Conservation (phyloP, 2,113 vertebrate species). For the Thermophis baileyi region DNA sequence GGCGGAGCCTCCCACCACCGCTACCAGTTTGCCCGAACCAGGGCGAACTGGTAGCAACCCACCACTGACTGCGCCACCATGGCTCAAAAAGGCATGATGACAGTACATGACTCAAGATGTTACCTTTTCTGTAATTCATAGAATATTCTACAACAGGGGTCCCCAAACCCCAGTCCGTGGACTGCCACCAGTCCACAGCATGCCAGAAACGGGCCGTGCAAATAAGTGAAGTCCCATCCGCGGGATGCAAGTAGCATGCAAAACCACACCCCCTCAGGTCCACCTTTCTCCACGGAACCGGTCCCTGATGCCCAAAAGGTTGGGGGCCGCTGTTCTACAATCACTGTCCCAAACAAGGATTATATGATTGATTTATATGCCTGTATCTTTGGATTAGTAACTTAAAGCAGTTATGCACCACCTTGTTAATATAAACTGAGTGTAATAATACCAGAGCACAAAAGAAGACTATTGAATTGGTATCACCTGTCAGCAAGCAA, state of each 20-base stretch:
- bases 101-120: neutral
- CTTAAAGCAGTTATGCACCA: neutral
- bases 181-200: no score
- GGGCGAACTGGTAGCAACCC: no score
- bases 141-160: no score
- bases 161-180: accelerated
- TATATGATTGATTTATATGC: neutral
- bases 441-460: neutral
- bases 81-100: neutral
- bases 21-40: no score
- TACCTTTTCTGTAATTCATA: neutral
- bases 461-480: neutral
- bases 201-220: no score
- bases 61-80: no score
- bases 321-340: neutral
- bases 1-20: no score
- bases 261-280: no score
- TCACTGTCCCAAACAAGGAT: neutral
- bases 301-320: no score
- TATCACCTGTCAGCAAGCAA: neutral
- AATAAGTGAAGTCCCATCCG: no score
- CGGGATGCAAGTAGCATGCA: no score
- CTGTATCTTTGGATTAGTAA: neutral
- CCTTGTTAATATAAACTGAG: neutral
- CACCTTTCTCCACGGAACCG: no score